A percentile compares a stretch with the other conserved stretches of the same genome.
phyloP scores from a whole-genome alignment of 2,888 invertebrate genomes.

The Kryphioiulus occultus region DNA sequence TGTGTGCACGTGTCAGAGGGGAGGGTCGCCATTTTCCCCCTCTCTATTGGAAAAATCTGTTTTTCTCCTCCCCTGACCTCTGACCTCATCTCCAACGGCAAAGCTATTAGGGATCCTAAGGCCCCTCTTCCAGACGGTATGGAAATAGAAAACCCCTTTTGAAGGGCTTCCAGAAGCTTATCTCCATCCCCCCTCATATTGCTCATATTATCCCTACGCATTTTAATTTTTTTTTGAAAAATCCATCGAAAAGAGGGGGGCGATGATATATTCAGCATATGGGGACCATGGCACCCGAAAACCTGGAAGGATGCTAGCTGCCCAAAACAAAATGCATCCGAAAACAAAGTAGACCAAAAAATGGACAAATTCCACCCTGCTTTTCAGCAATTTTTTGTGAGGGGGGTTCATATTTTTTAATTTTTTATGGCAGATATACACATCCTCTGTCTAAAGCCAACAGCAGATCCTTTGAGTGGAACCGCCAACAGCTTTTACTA shows the following conservation, averaged over 20 bases:
- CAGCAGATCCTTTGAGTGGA: not conserved
- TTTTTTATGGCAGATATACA: not conserved
- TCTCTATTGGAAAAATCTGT: constrained; percentile 6
- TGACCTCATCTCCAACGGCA: constrained; percentile 24
- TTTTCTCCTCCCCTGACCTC: not conserved
- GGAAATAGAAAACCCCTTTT: constrained; percentile 29
- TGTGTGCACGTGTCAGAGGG: constrained; percentile 10
- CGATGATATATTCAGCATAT: constrained; percentile 9
- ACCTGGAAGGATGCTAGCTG: constrained; percentile 4
- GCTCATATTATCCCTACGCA: not conserved
- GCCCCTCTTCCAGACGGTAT: not conserved
- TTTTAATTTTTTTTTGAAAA: not conserved
- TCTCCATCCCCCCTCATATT: constrained; percentile 10
- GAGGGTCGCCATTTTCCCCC: not conserved
- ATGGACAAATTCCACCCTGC: not conserved
- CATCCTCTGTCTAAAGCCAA: not conserved
- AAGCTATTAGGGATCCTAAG: not conserved
- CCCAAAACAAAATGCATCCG: constrained; percentile 24
- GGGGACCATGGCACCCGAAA: not conserved
- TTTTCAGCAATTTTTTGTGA: not conserved
- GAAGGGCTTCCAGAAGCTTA: too few species aligned
- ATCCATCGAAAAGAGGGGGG: not conserved
- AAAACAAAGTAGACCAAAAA: not conserved
- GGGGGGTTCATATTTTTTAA: not conserved
- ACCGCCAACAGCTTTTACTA: not conserved